Percentiles rank a stretch among this genome's conserved stretches.
These are phyloP conservation scores for Anabas testudineus DNA, from an alignment of 2,797 vertebrate species.

Conservation along the genomic window DNA sequence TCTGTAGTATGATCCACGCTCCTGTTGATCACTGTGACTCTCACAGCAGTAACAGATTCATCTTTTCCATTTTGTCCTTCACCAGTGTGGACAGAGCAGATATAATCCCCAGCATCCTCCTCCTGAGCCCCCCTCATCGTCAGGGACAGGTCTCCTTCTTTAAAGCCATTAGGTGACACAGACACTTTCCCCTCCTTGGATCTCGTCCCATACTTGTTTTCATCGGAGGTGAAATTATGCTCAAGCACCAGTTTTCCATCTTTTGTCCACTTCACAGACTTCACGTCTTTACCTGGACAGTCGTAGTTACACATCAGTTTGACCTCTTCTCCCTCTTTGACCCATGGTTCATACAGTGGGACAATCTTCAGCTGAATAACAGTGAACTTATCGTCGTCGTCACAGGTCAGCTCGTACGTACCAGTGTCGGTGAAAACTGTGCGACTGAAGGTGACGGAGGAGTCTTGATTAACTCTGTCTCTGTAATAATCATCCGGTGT, in stretches of 20 bases:
- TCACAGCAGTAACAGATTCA: not conserved
- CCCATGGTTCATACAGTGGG: not conserved
- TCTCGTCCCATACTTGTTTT: rapidly evolving
- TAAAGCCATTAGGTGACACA: not conserved
- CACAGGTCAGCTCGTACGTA: too few species aligned
- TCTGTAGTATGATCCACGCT: not conserved
- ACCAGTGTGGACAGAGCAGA: not conserved
- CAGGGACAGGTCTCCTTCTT: not conserved
- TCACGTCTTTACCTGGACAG: rapidly evolving
- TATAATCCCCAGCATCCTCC: not conserved
- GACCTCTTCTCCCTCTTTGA: not conserved
- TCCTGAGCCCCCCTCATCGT: rapidly evolving
- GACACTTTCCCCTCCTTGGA: not conserved
- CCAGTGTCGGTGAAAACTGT: too few species aligned
- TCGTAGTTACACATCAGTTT: not conserved
- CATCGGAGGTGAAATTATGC: rapidly evolving
- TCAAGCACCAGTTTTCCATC: not conserved
- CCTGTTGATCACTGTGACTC: not conserved
- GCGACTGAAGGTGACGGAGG: too few species aligned
- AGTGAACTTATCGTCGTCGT: too few species aligned
- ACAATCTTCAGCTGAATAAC: too few species aligned
- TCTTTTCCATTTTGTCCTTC: rapidly evolving
- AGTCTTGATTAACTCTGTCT: too few species aligned
- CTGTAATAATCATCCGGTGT: too few species aligned
- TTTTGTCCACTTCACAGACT: not conserved